Evolutionary conservation across 2,113 vertebrate species (phyloP).

Genomic region (Formicarius rufipectus): DNA sequence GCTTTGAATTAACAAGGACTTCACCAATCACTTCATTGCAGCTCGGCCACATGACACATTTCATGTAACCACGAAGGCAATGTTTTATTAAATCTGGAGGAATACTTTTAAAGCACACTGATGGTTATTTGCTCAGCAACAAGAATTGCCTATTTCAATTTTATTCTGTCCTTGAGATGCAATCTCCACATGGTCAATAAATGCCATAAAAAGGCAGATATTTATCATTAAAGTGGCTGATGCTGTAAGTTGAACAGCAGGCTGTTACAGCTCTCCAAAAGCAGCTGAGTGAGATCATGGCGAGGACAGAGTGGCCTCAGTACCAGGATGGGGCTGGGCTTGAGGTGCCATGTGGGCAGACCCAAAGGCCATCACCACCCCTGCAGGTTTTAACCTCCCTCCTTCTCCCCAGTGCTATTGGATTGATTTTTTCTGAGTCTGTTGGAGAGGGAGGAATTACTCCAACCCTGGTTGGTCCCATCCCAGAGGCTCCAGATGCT

Average conservation of each 20-base stretch:
- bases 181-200: slow-evolving; percentile 31
- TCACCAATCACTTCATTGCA: background rate
- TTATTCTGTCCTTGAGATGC: background rate
- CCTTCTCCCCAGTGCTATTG: background rate
- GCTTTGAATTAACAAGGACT: background rate
- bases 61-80: background rate
- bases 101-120: background rate
- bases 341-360: background rate
- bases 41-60: background rate
- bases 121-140: background rate
- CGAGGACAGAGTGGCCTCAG: background rate
- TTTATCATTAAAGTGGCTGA: background rate
- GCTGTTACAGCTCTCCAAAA: background rate
- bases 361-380: fast-evolving
- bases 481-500: background rate
- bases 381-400: background rate
- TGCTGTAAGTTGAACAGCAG: background rate
- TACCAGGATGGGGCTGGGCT: background rate
- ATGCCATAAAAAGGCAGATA: background rate
- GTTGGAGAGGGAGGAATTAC: background rate
- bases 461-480: background rate
- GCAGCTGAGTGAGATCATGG: background rate
- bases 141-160: background rate
- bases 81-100: background rate
- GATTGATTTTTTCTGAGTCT: background rate